A percentile compares a stretch with the other conserved stretches of the same genome.
Evolutionary conservation across 1,140 invertebrate genomes (phyloP).

Genomic region (Watersipora subatra): DNA sequence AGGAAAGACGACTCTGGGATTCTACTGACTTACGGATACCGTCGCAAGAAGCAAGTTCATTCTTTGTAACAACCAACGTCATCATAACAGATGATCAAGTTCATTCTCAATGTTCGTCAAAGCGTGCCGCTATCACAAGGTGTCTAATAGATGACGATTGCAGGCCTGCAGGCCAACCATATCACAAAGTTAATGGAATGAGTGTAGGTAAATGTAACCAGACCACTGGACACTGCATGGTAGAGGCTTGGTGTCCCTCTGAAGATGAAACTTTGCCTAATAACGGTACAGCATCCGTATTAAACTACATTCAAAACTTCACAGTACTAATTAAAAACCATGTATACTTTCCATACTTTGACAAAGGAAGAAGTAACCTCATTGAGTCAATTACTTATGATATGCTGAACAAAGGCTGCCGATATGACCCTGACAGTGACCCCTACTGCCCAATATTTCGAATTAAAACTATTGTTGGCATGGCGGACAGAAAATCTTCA

Average conservation of each 20-base stretch:
- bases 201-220: neutral
- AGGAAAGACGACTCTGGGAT: neutral
- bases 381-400: conserved; percentile 3
- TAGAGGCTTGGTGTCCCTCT: conserved; percentile 46
- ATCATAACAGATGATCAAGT: conserved; percentile 44
- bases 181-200: neutral
- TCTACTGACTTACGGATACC: neutral
- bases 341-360: conserved; percentile 10
- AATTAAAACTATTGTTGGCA: conserved; percentile 38
- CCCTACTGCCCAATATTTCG: conserved; percentile 42
- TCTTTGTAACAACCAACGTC: conserved; percentile 47
- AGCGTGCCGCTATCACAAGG: conserved; percentile 18
- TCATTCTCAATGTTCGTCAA: conserved; percentile 40
- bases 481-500: conserved; percentile 32
- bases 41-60: conserved; percentile 44
- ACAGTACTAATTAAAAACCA: conserved; percentile 2
- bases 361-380: conserved; percentile 7
- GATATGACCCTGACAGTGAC: neutral
- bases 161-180: neutral
- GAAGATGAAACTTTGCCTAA: conserved; percentile 18
- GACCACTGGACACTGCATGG: neutral
- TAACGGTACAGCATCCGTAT: neutral
- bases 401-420: neutral
- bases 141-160: neutral
- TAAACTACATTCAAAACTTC: conserved; percentile 8